Base-by-base conservation (phyloP, 23 tunicate genomes). In the Diplosoma virens region DNA sequence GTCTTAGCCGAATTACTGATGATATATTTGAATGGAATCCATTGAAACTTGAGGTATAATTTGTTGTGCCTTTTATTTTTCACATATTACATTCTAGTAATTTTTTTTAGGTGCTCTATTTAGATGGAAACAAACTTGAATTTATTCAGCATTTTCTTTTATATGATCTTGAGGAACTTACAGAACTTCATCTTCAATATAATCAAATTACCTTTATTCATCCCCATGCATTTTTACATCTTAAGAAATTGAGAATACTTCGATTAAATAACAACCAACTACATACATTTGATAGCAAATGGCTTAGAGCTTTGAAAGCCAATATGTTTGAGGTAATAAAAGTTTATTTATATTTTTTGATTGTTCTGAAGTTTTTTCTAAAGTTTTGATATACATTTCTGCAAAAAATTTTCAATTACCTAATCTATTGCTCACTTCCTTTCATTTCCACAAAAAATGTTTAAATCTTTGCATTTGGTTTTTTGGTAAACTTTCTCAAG, bases 1-100 rank as follows among this genome's bases (percentile, higher is more conserved):
- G 28, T 0, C 71, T 95, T 25, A 30, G 32, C 6, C 35, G 60
- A 33, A 81, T 95, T 41, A 91, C 81, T 35, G 96, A 95, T 81
- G 96, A 95, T 89, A 75, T 95, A 0, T 95, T 95, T 81, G 96
- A 95, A 71, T 89, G 96, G 96, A 95, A 95, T 78, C 99, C 99
- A 18, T 56, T 95, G 58, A 73, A 84, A 34, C 37, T 95, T 23
- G 61, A 89, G 80, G 97, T 85, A 56, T 52, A 47, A 53, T 35
- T 22, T n/a, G 22, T 56, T 56, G 64, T 14, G 9, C 50, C n/a
- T n/a, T n/a, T n/a, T n/a, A n/a, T n/a, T n/a, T n/a, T n/a, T n/a
- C n/a, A n/a, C n/a, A n/a, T n/a, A n/a, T n/a, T n/a, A n/a, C n/a
- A n/a, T n/a, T n/a, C n/a, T n/a, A n/a, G n/a, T n/a, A n/a, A n/a